Evolutionary conservation across 2,888 invertebrate genomes (phyloP), one percentile per base, ranked within the genome.

Genomic region (Melanostoma mellinum): DNA sequence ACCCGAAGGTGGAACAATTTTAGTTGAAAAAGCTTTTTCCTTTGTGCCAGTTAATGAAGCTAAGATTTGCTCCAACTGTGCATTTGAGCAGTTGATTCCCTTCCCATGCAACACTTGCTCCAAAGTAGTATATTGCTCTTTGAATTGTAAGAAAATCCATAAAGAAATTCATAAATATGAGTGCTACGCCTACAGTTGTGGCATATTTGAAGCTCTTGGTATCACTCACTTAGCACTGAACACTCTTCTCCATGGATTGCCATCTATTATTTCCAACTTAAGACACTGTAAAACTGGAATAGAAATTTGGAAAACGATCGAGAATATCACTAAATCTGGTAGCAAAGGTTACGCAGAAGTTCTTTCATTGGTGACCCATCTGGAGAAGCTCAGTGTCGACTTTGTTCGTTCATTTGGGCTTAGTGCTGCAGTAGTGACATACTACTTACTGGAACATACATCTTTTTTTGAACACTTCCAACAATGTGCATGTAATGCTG

Each of bases 11-110:
- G 95, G 96, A 86, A 92, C 95, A 0, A 90, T 98, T 46, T 96
- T 97, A 89, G 92, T 94, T 0, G 98, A 98, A 90, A 93, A 94
- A 86, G 96, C 98, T 0, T 96, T 95, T 89, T 94, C 96, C 1
- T 95, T 96, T 90, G 96, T 97, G 2, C 92, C 94, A 82, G 89
- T 95, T 89, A 93, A 93, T 8, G 65, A 86, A 20, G 63, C 60
- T 0, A 50, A 89, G 92, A 87, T 93, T 50, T 98, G 98, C 89
- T 95, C 96, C 87, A 93, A 94, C 87, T 98, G 98, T 90, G 95
- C 95, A 86, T 89, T 91, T 35, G 88, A 90, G 2, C 91, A 93
- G 61, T 89, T 93, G 69, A 93, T 94, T 86, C 93, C 94, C 35
- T 91, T 95, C 87, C 95, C 96, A 94, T 97, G 97, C 89, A 89